These are phyloP conservation scores for Metallyticus violacea DNA, from an alignment of 2,888 invertebrate species.

Conservation along the genomic window DNA sequence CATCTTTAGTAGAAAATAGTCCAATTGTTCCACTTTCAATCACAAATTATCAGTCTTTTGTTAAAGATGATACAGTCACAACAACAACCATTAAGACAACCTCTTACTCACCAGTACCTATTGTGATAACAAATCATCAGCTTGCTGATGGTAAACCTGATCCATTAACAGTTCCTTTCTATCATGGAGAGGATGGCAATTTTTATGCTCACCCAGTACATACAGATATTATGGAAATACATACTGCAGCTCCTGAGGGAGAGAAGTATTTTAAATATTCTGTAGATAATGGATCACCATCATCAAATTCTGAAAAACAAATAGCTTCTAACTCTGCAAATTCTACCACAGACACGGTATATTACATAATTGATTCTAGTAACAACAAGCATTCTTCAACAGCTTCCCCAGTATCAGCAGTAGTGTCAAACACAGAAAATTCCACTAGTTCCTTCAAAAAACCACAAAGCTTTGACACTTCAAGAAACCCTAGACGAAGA, in stretches of 20 bases:
- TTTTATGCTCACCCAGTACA: conserved; percentile 6
- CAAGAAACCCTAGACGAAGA: not conserved
- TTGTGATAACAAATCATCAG: not conserved
- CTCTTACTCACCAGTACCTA: not conserved
- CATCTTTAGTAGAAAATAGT: not conserved
- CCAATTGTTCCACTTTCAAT: not conserved
- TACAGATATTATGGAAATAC: not conserved
- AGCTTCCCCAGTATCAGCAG: not conserved
- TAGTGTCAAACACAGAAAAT: not conserved
- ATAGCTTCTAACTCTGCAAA: not conserved
- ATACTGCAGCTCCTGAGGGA: not conserved
- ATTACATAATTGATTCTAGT: not conserved
- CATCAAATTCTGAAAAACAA: not conserved
- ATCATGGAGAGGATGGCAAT: conserved; percentile 25
- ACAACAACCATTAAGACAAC: not conserved
- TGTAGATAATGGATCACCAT: not conserved
- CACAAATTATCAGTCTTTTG: not conserved
- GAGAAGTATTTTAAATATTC: not conserved
- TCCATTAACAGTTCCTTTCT: conserved; percentile 28
- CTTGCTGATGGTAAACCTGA: conserved; percentile 9
- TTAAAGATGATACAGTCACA: not conserved
- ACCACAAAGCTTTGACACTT: not conserved
- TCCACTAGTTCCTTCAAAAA: not conserved
- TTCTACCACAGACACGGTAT: not conserved
- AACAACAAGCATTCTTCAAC: not conserved